phyloP scores from a whole-genome alignment of 1,140 invertebrate genomes.

The Stegodyphus dumicola region DNA sequence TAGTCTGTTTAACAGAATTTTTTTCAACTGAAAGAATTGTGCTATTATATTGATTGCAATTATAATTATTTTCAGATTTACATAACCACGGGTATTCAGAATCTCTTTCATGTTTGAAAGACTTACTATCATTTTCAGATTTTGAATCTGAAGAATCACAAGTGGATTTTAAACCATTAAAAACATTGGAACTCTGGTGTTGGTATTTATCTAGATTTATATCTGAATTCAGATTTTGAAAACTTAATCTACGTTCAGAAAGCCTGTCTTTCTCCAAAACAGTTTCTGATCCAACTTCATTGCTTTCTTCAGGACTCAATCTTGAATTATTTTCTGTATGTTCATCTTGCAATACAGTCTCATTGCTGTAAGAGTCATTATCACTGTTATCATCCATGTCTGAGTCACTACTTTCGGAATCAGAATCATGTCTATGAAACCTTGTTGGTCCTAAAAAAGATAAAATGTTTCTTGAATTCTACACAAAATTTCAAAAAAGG shows the following conservation, averaged over 20 bases:
- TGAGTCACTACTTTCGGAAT: slow-evolving; percentile 16
- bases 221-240: slow-evolving; percentile 3
- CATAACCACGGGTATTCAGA: neutral
- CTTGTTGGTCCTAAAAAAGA: slow-evolving; percentile 26
- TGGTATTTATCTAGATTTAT: neutral
- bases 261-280: neutral
- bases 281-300: neutral
- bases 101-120: neutral
- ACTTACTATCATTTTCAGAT: neutral
- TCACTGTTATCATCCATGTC: slow-evolving; percentile 6
- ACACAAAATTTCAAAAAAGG: too few species aligned
- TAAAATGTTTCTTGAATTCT: neutral
- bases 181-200: neutral
- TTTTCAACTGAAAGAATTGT: neutral
- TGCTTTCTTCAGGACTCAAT: neutral
- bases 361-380: slow-evolving; percentile 45
- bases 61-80: neutral
- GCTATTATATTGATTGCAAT: neutral
- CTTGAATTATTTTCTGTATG: neutral
- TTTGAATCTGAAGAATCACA: neutral
- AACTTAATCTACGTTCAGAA: slow-evolving; percentile 23
- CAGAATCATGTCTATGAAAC: slow-evolving; percentile 38
- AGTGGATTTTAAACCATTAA: neutral
- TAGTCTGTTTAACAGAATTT: too few species aligned
- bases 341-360: slow-evolving; percentile 47